A percentile compares a stretch with the other conserved stretches of the same genome.
Evolutionary conservation across 2,888 invertebrate species (phyloP).

Genomic region (Carcina quercana): DNA sequence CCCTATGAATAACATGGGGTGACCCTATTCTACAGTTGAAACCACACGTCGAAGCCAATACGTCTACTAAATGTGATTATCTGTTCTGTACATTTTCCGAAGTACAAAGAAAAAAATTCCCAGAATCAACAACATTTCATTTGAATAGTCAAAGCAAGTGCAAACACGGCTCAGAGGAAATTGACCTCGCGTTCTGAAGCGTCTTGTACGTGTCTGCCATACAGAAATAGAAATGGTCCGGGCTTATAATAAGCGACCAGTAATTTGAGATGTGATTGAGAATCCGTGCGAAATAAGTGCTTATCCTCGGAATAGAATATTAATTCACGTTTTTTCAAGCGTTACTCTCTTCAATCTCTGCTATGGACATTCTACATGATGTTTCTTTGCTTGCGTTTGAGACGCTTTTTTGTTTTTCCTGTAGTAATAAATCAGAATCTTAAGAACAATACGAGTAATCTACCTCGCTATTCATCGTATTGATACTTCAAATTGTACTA

Average conservation of each 20-base stretch:
- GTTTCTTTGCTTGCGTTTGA: not conserved
- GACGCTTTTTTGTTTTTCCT: not conserved
- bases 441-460: not conserved
- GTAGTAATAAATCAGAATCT: not conserved
- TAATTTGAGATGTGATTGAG: constrained; percentile 20
- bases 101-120: not conserved
- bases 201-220: constrained; percentile 36
- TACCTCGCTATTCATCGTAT: not conserved
- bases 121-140: not conserved
- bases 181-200: constrained; percentile 38
- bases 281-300: constrained; percentile 5
- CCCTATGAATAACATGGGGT: too few species aligned
- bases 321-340: too few species aligned
- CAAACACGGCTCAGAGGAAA: constrained; percentile 30
- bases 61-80: not conserved
- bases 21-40: too few species aligned
- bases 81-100: not conserved
- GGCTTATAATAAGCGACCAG: constrained; percentile 17
- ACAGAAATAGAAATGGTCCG: constrained; percentile 26
- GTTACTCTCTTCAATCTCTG: too few species aligned
- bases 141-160: not conserved
- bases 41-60: too few species aligned
- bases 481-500: too few species aligned
- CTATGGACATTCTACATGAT: too few species aligned
- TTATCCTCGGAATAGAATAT: too few species aligned